Base-by-base conservation (phyloP, 2,113 vertebrate genomes). In the Uropsilus gracilis region DNA sequence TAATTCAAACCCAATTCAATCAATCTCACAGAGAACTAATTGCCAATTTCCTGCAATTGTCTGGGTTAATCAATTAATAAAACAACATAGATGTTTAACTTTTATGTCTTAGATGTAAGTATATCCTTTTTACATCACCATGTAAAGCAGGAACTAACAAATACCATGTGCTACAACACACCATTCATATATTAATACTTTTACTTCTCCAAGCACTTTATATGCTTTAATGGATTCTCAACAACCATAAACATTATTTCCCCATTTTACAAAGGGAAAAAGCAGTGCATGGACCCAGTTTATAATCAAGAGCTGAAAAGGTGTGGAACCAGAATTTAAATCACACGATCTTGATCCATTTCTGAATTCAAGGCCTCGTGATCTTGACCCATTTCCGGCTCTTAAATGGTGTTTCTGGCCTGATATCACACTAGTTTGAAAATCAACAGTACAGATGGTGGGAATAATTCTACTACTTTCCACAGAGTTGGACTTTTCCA, bases 1-100 rank as follows among this genome's bases (percentile, higher is more conserved):
- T 84, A 89, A 90, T 86, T 64, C 89, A 73, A 90, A 73, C 57
- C 32, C 61, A 69, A 90, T 81, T 61, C n/a, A 83, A 63, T 69
- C 61, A 69, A 61, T 77, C 44, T 82, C 68, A 32, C 2, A 42
- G 34, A 64, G 48, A 83, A 94, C 30, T n/a, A 46, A 64, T 3
- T 77, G 6, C 13, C 50, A 53, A 50, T 59, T 71, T 81, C 46
- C 53, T 73, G 0, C 18, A 78, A 46, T 32, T 53, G 55, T 17
- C 5, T 66, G 6, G 37, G 66, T 44, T 53, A n/a, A 24, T 72
- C 86, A 87, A 0, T 37, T 88, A 88, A 3, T 86, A 4, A 95
- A 95, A 87, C 26, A 61, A 32, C 46, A 37, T 1, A n/a, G 11
- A 0, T 69, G 20, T 68, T 83, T 39, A 68, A 59, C 44, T 89